Evolutionary conservation across 2,113 vertebrate genomes (phyloP).

Genomic region (Syrrhaptes paradoxus): DNA sequence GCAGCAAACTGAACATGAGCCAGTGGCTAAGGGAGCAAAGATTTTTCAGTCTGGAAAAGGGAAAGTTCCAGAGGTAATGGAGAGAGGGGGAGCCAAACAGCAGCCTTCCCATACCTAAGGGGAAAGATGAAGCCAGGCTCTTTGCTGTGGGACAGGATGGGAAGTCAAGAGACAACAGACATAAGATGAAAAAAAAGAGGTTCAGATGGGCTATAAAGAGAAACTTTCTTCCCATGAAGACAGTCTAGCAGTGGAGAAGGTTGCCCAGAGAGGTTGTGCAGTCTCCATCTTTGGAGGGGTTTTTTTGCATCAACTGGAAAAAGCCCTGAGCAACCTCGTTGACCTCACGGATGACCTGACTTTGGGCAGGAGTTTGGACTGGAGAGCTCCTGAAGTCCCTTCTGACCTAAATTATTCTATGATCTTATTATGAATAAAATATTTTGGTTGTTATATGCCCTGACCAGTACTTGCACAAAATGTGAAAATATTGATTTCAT

Average conservation of each 20-base stretch:
- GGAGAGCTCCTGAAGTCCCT: not conserved
- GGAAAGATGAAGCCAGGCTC: not conserved
- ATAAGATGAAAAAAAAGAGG: not conserved
- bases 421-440: not conserved
- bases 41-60: not conserved
- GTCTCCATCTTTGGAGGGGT: not conserved
- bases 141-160: not conserved
- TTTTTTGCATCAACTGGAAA: not conserved
- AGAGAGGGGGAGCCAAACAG: not conserved
- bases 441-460: not conserved
- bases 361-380: not conserved
- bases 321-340: not conserved
- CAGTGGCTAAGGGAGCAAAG: not conserved
- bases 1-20: not conserved
- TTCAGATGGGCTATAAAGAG: not conserved
- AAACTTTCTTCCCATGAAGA: not conserved
- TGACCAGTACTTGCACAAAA: not conserved
- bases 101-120: not conserved
- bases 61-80: not conserved
- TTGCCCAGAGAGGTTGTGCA: not conserved
- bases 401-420: not conserved
- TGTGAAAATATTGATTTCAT: not conserved
- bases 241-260: not conserved
- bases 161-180: not conserved
- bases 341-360: not conserved